A percentile compares a stretch with the other conserved stretches of the same genome.
Evolutionary conservation across 1,140 invertebrate genomes (phyloP).

Genomic region (Probaryconus sp.): DNA sequence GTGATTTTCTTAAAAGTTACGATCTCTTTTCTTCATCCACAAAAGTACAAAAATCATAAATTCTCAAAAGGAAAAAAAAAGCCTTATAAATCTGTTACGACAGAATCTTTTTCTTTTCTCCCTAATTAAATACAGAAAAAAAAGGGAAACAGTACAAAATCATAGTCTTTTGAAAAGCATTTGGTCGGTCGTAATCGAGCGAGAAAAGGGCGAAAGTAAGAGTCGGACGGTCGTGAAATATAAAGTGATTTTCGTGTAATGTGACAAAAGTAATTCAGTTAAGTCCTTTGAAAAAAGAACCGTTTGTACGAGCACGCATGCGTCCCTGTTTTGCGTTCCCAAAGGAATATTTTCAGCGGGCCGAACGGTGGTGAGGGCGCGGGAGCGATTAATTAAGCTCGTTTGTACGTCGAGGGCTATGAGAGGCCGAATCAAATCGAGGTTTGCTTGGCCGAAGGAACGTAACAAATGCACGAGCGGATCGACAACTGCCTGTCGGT

Average conservation of each 20-base stretch:
- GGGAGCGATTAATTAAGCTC: slow-evolving; percentile 72
- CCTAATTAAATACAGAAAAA: too few species aligned
- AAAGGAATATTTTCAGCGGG: slow-evolving; percentile 44
- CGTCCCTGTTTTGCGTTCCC: slow-evolving; percentile 31
- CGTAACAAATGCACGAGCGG: slow-evolving; percentile 64
- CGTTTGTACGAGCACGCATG: slow-evolving; percentile 14
- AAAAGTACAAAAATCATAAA: too few species aligned
- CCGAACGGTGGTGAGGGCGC: slow-evolving; percentile 15
- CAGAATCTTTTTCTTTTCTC: too few species aligned
- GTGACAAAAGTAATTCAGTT: slow-evolving; percentile 37
- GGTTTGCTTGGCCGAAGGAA: slow-evolving; percentile 53
- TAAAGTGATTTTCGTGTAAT: slow-evolving; percentile 22
- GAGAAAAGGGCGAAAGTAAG: background rate
- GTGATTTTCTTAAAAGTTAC: too few species aligned
- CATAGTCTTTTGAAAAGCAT: too few species aligned
- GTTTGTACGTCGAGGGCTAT: slow-evolving; percentile 65
- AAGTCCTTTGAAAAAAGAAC: slow-evolving; percentile 13
- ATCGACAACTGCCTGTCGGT: slow-evolving; percentile 12
- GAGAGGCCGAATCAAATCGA: slow-evolving; percentile 68
- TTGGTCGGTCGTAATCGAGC: too few species aligned
- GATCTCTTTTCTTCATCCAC: too few species aligned
- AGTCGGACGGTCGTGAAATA: slow-evolving; percentile 8
- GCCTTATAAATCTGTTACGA: too few species aligned
- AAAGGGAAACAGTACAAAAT: too few species aligned
- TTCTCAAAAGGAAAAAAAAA: too few species aligned